Conservation (phyloP, 2,797 vertebrate genomes). For the Micromesistius poutassou region DNA sequence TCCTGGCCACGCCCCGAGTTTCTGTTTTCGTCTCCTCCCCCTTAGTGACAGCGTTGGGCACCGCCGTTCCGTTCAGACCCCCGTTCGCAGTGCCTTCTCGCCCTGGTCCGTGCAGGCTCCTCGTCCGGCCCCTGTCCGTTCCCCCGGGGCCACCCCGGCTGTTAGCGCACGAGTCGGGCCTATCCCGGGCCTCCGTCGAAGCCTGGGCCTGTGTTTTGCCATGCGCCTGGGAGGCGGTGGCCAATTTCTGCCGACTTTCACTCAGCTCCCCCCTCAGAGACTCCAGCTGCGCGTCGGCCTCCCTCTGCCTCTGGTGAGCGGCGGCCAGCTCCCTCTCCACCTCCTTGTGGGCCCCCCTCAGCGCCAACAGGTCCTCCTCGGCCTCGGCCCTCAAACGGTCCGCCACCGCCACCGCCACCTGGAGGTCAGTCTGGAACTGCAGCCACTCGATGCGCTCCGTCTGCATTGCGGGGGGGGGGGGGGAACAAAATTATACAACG, state of each 20-base stretch:
- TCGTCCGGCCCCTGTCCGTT: slow-evolving; percentile 42
- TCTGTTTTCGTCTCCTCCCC: slow-evolving; percentile 38
- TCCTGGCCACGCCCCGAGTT: slow-evolving; percentile 54
- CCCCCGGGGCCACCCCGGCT: slow-evolving; percentile 39
- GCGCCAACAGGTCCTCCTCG: slow-evolving; percentile 66
- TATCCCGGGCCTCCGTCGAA: slow-evolving; percentile 33
- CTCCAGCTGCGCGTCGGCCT: slow-evolving; percentile 63
- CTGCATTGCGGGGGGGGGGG: slow-evolving; percentile 49
- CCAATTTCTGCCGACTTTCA: slow-evolving; percentile 60
- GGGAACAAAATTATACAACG: background rate
- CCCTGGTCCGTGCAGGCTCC: slow-evolving; percentile 29
- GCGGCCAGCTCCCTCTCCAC: slow-evolving; percentile 61
- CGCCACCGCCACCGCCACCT: slow-evolving; percentile 78
- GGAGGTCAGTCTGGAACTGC: slow-evolving; percentile 80
- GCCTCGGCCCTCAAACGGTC: slow-evolving; percentile 74
- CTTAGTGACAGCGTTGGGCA: slow-evolving; percentile 28
- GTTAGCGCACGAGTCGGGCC: slow-evolving; percentile 27
- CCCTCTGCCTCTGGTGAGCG: slow-evolving; percentile 61
- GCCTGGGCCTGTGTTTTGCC: slow-evolving; percentile 21
- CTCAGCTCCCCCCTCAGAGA: slow-evolving; percentile 61
- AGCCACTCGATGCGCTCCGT: slow-evolving; percentile 74
- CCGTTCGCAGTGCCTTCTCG: slow-evolving; percentile 36
- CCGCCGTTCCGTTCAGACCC: slow-evolving; percentile 30
- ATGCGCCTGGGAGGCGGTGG: slow-evolving; percentile 31
- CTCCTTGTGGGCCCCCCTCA: slow-evolving; percentile 57